phyloP scores from a whole-genome alignment of 2,113 vertebrate species.

The Chaetorhynchus papuensis region DNA sequence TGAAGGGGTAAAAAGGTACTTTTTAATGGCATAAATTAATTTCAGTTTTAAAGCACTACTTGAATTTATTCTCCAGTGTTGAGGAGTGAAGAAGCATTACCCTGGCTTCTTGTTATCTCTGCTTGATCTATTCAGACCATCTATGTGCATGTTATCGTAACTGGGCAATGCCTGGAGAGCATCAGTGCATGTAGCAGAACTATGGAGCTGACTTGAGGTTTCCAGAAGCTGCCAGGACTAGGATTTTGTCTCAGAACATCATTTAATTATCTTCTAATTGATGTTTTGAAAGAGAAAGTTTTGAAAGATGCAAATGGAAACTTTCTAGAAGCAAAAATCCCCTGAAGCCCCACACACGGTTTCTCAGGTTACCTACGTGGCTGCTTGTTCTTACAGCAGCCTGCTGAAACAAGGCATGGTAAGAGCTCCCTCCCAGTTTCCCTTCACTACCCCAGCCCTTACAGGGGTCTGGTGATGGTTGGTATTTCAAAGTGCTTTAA shows the following conservation, averaged over 20 bases:
- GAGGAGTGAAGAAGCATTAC: not conserved
- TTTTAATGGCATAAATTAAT: not conserved
- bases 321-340: not conserved
- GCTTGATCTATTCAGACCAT: not conserved
- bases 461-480: not conserved
- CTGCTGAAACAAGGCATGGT: not conserved
- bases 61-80: not conserved
- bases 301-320: not conserved
- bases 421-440: not conserved
- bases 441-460: not conserved
- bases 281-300: not conserved
- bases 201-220: not conserved
- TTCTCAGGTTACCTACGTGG: not conserved
- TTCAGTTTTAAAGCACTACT: not conserved
- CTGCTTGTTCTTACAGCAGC: not conserved
- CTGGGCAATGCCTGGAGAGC: not conserved
- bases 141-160: rapidly evolving
- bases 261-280: not conserved
- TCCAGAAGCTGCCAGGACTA: not conserved
- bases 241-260: not conserved
- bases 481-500: not conserved
- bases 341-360: not conserved
- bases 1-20: not conserved
- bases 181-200: not conserved
- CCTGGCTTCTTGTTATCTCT: not conserved